Percentiles rank a stretch among this genome's conserved stretches.
phyloP scores from a whole-genome alignment of 1,140 invertebrate species.

The Bombus turneri region DNA sequence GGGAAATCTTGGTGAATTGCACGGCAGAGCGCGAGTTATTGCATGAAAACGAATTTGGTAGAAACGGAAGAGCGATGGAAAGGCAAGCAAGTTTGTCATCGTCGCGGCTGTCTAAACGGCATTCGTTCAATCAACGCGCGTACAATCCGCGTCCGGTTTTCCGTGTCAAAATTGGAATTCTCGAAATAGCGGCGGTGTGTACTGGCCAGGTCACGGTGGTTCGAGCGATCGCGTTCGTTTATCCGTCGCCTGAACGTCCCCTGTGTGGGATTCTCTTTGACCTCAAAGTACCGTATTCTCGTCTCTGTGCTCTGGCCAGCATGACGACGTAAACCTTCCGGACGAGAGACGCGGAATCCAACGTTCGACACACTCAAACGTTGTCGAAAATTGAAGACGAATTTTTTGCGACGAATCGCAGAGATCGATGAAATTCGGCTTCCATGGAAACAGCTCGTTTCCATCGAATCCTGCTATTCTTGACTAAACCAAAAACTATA shows the following conservation, averaged over 20 bases:
- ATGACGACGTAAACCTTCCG: not conserved
- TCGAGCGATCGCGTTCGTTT: conserved; percentile 33
- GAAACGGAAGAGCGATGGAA: not conserved
- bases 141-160: conserved; percentile 6
- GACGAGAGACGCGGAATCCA: conserved; percentile 38
- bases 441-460: not conserved
- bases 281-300: conserved; percentile 43
- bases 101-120: not conserved
- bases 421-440: not conserved
- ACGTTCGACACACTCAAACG: conserved; percentile 43
- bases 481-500: not conserved
- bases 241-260: conserved; percentile 4
- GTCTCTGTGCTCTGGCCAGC: not conserved
- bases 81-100: conserved; percentile 3
- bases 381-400: conserved; percentile 54
- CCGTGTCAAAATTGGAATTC: conserved; percentile 50
- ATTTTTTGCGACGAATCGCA: conserved; percentile 40
- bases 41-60: not conserved
- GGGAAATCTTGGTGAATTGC: not conserved
- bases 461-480: not conserved
- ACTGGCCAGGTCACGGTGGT: not conserved
- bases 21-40: not conserved
- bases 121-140: not conserved
- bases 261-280: conserved; percentile 42
- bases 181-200: conserved; percentile 38